Conservation (phyloP, 2,797 vertebrate genomes). For the Peromyscus melanophrys region DNA sequence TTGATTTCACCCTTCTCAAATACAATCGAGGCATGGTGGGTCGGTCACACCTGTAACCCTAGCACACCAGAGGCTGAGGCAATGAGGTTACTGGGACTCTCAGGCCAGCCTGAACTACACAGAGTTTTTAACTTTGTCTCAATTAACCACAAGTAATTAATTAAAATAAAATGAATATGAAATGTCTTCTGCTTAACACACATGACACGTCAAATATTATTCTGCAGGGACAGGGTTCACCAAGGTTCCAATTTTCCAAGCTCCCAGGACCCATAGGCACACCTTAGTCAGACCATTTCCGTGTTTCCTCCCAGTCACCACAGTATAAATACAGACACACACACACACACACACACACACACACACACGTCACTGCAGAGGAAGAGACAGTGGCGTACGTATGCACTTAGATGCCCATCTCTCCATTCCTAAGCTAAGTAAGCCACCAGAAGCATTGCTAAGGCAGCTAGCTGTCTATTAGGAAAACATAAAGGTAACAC, state of each 20-base stretch:
- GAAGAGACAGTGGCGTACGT: not conserved
- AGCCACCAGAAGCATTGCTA: not conserved
- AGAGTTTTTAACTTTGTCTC: not conserved
- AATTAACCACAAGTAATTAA: not conserved
- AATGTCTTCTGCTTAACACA: not conserved
- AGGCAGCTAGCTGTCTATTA: not conserved
- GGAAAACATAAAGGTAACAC: not conserved
- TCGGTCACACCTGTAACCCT: not conserved
- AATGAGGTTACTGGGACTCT: not conserved
- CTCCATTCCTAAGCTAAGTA: not conserved
- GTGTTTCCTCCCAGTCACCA: not conserved
- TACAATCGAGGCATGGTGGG: not conserved
- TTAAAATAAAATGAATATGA: not conserved
- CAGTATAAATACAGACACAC: fast-evolving
- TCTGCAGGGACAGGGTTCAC: not conserved
- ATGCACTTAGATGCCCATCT: not conserved
- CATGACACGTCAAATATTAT: not conserved
- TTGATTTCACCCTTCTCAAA: not conserved
- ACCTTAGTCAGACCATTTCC: not conserved
- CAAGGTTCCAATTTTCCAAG: not conserved
- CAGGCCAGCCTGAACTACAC: not conserved
- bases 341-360: too few relatives aligned
- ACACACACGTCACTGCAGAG: fast-evolving
- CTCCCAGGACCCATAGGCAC: not conserved
- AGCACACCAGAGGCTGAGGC: not conserved